Base-by-base conservation (phyloP, 2,888 invertebrate species). In the Itoplectis maculator region DNA sequence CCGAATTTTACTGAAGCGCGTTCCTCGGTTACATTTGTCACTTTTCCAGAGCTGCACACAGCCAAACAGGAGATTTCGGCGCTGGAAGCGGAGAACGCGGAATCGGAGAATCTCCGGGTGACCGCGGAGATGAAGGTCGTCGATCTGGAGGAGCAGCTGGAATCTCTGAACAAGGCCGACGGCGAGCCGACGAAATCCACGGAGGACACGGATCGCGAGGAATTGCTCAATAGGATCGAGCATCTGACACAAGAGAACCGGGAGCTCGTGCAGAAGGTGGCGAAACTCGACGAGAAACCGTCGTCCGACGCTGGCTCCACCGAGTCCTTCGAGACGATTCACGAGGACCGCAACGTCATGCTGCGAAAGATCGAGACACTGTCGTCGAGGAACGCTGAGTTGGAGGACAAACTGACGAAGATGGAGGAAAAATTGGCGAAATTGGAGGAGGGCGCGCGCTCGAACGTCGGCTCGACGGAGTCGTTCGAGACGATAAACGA, bases 111-210 rank as follows among this genome's bases (percentile, higher is more conserved):
- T 92, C 94, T 95, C 73, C 95, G 96, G 89, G 96, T 97, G n/a
- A 95, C 95, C 35, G 95, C 96, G 0, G 96, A 97, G 93, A 95
- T 97, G 90, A 96, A 95, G 86, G 95, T 96, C 7, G 96, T 96
- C 47, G 96, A 97, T 88, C 92, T 97, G 81, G 97, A 97, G 92
- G 97, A 97, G 91, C 95, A 96, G 91, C 93, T 96, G 63, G 96
- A 95, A 70, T 90, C 92, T 0, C 87, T 91, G n/a, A 87, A 89
- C 35, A 91, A 87, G 90, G 73, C 89, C 89, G 95, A 3, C 93
- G 93, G 93, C 68, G 93, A 95, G 75, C 93, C 94, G 77, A 8
- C 49, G 93, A 94, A 74, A 92, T 88, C 95, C 20, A 93, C 94
- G 82, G 88, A 93, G 1, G 86, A 88, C 15, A 65, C 70, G 42